Conservation (phyloP, 2,797 vertebrate genomes). For the Sebastes alutus region DNA sequence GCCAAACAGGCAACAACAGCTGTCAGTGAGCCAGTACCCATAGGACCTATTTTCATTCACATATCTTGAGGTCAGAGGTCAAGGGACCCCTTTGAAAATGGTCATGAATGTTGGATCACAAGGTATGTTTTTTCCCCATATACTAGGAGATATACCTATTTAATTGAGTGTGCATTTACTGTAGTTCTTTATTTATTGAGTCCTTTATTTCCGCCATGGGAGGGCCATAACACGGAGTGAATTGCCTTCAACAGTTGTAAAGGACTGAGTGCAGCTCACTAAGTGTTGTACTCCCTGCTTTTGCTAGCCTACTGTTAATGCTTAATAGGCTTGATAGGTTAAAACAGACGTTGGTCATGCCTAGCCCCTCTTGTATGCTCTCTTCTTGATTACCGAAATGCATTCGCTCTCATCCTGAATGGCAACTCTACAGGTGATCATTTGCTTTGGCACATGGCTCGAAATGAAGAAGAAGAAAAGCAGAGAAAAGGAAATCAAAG, state of each 20-base stretch:
- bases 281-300: conserved; percentile 14
- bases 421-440: conserved; percentile 29
- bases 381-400: conserved; percentile 45
- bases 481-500: neutral
- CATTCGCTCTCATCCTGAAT: conserved; percentile 40
- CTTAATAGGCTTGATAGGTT: conserved; percentile 54
- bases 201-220: neutral
- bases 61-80: too few relatives aligned
- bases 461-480: neutral
- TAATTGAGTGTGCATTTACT: neutral
- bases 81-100: too few relatives aligned
- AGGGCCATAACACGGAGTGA: neutral
- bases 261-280: conserved; percentile 1
- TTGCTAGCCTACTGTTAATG: conserved; percentile 50
- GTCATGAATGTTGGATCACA: too few relatives aligned
- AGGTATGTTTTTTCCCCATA: too few relatives aligned
- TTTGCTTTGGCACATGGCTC: conserved; percentile 18
- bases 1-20: too few relatives aligned
- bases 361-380: neutral
- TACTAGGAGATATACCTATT: too few relatives aligned
- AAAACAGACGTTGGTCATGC: conserved; percentile 37
- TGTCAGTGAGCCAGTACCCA: too few relatives aligned
- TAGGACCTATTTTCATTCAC: too few relatives aligned
- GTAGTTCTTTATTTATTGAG: neutral
- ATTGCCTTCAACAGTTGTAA: neutral